Conservation (phyloP, 30 jellyfish, hydroid and myxozoan species). For the Aurelia aurita region DNA sequence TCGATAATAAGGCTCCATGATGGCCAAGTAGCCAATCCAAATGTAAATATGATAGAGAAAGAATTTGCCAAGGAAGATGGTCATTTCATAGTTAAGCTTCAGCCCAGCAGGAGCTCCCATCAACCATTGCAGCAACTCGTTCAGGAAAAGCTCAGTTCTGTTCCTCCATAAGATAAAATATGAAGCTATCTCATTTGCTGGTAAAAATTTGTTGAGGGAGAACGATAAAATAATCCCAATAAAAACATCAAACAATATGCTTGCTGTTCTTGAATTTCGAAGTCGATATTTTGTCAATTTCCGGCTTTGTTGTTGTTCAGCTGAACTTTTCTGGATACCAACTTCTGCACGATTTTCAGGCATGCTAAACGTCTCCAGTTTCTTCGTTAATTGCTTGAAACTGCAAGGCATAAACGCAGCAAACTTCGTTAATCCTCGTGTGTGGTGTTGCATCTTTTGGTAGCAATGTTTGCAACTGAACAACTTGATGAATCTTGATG, state of each 20-base stretch:
- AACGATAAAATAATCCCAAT: constrained; percentile 6
- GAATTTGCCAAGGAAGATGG: constrained; percentile 81
- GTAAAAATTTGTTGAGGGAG: not conserved
- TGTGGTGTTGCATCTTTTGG: no score
- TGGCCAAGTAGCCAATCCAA: constrained; percentile 82
- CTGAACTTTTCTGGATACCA: no score
- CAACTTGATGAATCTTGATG: no score
- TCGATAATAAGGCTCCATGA: constrained; percentile 59
- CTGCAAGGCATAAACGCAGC: no score
- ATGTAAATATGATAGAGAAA: constrained; percentile 84
- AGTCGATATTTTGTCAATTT: not conserved
- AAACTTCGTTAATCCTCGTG: no score
- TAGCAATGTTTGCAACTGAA: no score
- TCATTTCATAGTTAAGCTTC: constrained; percentile 86
- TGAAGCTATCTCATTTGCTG: not conserved
- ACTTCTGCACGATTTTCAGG: no score
- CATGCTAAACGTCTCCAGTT: no score
- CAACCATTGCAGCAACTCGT: constrained; percentile 74
- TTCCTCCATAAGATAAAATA: constrained; percentile 52
- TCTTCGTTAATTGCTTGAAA: no score
- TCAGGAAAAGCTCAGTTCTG: constrained; percentile 36
- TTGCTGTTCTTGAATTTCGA: not conserved
- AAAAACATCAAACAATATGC: constrained; percentile 5
- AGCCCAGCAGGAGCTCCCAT: constrained; percentile 99
- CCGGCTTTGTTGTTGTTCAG: not conserved